A percentile compares a stretch with the other conserved stretches of the same genome.
These are phyloP conservation scores for Pholis gunnellus DNA, from an alignment of 2,113 vertebrate genomes.

Conservation along the genomic window DNA sequence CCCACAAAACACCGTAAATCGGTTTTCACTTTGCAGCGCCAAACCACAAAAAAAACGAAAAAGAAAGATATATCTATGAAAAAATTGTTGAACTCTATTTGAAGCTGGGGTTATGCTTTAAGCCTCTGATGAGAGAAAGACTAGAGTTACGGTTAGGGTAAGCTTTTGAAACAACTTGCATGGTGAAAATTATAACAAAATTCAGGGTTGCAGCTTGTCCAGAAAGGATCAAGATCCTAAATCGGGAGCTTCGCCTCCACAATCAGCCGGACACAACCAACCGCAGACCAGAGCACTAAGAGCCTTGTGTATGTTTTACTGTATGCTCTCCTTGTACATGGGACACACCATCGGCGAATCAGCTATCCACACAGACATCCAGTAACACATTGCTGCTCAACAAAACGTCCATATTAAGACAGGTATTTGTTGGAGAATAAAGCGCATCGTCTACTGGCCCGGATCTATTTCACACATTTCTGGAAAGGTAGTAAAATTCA, in stretches of 20 bases:
- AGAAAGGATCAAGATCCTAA: constrained; percentile 57
- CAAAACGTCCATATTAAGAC: constrained; percentile 67
- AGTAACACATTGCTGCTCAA: constrained; percentile 65
- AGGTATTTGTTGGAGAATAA: constrained; percentile 59
- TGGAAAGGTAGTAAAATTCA: constrained; percentile 77
- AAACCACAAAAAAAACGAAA: constrained; percentile 55
- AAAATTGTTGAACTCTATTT: no score
- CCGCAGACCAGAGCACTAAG: constrained; percentile 60
- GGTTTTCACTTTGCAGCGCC: constrained; percentile 46
- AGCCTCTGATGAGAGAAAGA: constrained; percentile 62
- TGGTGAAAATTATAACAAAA: constrained; percentile 73
- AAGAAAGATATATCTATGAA: constrained; percentile 42
- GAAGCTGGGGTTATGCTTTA: constrained; percentile 47
- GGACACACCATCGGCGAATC: constrained; percentile 47
- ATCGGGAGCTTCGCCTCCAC: constrained; percentile 58
- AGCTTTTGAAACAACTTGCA: constrained; percentile 67
- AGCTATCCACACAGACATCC: constrained; percentile 48
- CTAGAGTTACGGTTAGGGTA: constrained; percentile 65
- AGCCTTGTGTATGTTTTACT: constrained; percentile 54
- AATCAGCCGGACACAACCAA: constrained; percentile 60
- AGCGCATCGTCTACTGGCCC: constrained; percentile 47
- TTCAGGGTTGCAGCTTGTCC: constrained; percentile 41
- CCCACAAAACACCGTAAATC: constrained; percentile 62
- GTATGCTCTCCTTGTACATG: constrained; percentile 35
- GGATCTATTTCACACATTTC: constrained; percentile 74